Evolutionary conservation across 1,140 invertebrate species (phyloP), one percentile per base, ranked within the genome.

Genomic region (Halyomorpha halys): DNA sequence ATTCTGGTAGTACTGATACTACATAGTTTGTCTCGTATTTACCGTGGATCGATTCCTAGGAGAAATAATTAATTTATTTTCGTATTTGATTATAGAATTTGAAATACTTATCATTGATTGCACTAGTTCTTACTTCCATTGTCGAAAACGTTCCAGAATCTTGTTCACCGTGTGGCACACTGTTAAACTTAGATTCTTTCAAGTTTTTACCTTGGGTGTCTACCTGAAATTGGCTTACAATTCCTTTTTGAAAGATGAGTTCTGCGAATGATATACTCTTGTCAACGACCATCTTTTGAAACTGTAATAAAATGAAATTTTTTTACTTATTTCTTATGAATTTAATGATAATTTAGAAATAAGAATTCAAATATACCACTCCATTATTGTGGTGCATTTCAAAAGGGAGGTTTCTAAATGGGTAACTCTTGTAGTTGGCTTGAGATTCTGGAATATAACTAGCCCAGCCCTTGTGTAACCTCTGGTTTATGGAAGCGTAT

Each of bases 231-330:
- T 83, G 79, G 69, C 81, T 78, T 16, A 82, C 73, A 30, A 86
- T 74, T 76, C 78, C 78, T 71, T 85, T 85, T 51, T 86, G 71
- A 49, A 86, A 73, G 71, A 87, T 88, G 23, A 84, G 78, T 69
- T 86, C 77, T 74, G 80, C 80, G 11, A 79, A 77, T 6, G 77
- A 71, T 0, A 81, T 62, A 25, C 75, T 69, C 44, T 77, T 71
- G 16, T 77, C 75, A 2, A 85, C 75, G 16, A 61, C 34, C 19
- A 65, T 27, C 18, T 65, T 65, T 5, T 65, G 45, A 61, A 72
- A 72, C 59, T 60, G 39, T 8, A 39, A 44, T 60, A 34, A 34
- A 53, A 19, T 23, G 21, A n/a, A 44, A 60, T 21, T 44, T 39
- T 19, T 44, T 5, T 19, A 44, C 44, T 21, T 11, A 21, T 25